Evolutionary conservation across 2,113 vertebrate species (phyloP).

Genomic region (Mormyrus lacerda): DNA sequence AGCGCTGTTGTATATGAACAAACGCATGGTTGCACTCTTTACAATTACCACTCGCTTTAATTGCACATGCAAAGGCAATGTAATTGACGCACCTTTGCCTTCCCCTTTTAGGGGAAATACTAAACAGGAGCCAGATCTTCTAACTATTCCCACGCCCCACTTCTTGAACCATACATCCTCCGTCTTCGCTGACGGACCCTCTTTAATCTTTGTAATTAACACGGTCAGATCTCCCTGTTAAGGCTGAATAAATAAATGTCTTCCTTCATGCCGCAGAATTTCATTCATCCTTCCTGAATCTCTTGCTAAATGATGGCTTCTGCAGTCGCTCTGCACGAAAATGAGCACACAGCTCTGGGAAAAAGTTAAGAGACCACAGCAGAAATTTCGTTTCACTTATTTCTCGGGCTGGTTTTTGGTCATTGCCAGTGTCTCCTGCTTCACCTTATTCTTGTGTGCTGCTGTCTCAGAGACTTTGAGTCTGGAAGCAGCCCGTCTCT

Average conservation of each 20-base stretch:
- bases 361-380: not conserved
- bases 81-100: conserved; percentile 19
- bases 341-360: conserved; percentile 38
- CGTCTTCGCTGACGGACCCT: conserved; percentile 10
- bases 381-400: conserved; percentile 33
- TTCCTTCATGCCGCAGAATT: conserved; percentile 55
- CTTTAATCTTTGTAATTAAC: conserved; percentile 28
- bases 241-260: conserved; percentile 41
- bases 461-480: not conserved
- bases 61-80: conserved; percentile 18
- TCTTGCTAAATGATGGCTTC: no score
- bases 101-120: not conserved
- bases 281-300: conserved; percentile 29
- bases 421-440: not conserved
- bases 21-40: not conserved
- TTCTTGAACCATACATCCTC: not conserved
- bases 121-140: not conserved
- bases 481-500: no score
- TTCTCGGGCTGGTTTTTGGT: not conserved
- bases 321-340: conserved; percentile 65
- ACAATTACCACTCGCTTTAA: not conserved
- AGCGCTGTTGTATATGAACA: not conserved
- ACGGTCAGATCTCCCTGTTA: conserved; percentile 19
- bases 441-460: not conserved
- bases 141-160: not conserved